A percentile compares a stretch with the other conserved stretches of the same genome.
Conservation (phyloP, 1,140 invertebrate genomes). For the Sminthurinus signatus region DNA sequence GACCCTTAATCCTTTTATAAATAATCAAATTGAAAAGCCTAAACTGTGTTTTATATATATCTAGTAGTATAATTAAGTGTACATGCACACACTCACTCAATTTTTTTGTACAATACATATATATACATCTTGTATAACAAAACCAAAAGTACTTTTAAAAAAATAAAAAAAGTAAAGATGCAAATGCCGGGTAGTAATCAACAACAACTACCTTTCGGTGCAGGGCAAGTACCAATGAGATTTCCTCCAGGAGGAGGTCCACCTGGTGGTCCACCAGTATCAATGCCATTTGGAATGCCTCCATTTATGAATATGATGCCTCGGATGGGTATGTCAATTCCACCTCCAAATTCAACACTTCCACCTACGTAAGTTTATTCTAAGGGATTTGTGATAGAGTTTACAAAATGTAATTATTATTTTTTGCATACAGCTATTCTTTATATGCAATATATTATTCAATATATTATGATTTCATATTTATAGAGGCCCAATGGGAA, state of each 20-base stretch:
- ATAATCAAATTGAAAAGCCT: too few species aligned
- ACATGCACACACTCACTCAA: too few species aligned
- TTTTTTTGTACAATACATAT: not conserved
- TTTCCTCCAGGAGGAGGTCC: constrained; percentile 12
- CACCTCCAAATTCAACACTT: not conserved
- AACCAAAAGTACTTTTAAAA: too few species aligned
- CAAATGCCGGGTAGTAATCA: not conserved
- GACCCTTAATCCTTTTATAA: too few species aligned
- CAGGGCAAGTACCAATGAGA: constrained; percentile 1
- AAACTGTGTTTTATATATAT: too few species aligned
- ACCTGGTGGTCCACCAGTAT: constrained; percentile 14
- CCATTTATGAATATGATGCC: constrained; percentile 26
- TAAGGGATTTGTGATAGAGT: not conserved
- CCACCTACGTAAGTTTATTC: not conserved
- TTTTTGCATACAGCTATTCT: not conserved
- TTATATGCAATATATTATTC: not conserved
- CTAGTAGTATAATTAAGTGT: too few species aligned
- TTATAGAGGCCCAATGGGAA: not conserved
- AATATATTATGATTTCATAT: too few species aligned
- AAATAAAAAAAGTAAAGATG: not conserved
- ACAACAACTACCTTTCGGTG: not conserved
- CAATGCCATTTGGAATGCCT: constrained; percentile 25
- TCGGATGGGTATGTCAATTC: constrained; percentile 24
- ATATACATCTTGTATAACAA: too few species aligned
- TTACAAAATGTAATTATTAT: not conserved